Evolutionary conservation across 2,888 invertebrate genomes (phyloP).

Genomic region (Archips xylosteana): DNA sequence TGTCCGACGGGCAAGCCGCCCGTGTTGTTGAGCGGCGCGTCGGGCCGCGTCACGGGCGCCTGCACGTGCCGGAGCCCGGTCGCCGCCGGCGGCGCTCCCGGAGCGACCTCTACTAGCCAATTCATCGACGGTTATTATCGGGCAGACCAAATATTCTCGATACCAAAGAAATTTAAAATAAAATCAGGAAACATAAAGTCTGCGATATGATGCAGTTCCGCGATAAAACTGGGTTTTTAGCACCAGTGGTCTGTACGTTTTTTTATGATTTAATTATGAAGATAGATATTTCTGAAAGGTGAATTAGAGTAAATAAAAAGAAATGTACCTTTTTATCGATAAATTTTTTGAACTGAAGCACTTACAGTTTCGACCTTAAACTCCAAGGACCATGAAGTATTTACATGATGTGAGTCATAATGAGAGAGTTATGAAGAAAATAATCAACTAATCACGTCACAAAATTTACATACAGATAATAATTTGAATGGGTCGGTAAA

Average conservation of each 20-base stretch:
- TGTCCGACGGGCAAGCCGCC: constrained; percentile 93
- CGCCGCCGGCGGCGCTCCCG: constrained; percentile 73
- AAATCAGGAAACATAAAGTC: constrained; percentile 17
- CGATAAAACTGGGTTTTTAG: constrained; percentile 4
- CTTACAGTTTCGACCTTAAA: constrained; percentile 6
- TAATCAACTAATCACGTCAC: constrained; percentile 28
- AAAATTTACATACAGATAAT: neutral
- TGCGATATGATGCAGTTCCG: neutral
- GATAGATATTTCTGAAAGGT: neutral
- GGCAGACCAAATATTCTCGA: neutral
- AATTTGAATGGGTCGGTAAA: neutral
- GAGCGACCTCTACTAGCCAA: constrained; percentile 70
- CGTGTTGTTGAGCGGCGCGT: constrained; percentile 87
- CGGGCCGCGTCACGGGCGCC: constrained; percentile 89
- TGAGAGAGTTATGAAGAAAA: constrained; percentile 13
- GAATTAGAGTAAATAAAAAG: neutral
- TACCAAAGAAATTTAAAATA: neutral
- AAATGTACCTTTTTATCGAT: neutral
- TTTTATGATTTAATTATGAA: neutral
- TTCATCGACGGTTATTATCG: constrained; percentile 46
- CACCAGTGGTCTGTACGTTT: neutral
- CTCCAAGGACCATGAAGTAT: constrained; percentile 39
- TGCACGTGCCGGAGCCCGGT: constrained; percentile 89
- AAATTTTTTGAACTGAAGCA: neutral
- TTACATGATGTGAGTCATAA: constrained; percentile 37